Conservation (phyloP, 2,888 invertebrate species). For the Patella caerulea region DNA sequence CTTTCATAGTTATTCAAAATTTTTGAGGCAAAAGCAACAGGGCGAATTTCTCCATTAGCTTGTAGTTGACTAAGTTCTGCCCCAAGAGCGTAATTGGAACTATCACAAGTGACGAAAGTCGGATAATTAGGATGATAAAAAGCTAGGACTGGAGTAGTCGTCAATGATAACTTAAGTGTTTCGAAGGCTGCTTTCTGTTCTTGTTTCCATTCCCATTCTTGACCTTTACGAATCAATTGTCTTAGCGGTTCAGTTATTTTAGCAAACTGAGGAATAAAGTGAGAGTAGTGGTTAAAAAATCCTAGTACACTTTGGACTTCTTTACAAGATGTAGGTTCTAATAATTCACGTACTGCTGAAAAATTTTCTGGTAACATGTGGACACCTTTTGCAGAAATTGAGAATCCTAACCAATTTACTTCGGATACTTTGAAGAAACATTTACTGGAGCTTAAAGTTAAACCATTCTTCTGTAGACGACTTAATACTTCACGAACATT, state of each 20-base stretch:
- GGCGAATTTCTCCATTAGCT: not conserved
- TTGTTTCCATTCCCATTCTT: not conserved
- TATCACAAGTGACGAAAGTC: not conserved
- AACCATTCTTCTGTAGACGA: not conserved
- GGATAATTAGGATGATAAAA: not conserved
- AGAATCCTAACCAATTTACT: slow-evolving; percentile 1
- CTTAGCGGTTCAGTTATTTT: not conserved
- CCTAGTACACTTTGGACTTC: slow-evolving; percentile 1
- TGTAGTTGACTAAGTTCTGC: not conserved
- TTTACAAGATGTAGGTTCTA: not conserved
- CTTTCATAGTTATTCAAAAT: not conserved
- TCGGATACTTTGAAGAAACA: not conserved
- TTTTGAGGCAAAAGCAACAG: not conserved
- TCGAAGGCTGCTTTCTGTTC: not conserved
- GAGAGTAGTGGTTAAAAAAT: not conserved
- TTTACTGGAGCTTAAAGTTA: not conserved
- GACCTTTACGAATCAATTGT: not conserved
- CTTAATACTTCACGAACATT: not conserved
- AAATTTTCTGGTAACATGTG: not conserved
- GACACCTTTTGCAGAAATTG: not conserved
- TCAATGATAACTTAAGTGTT: not conserved
- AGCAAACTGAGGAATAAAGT: not conserved
- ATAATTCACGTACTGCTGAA: not conserved
- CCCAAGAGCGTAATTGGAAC: not conserved
- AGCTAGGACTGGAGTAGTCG: not conserved